These are phyloP conservation scores for Troides oblongomaculatus DNA, from an alignment of 2,888 invertebrate genomes.

Conservation along the genomic window DNA sequence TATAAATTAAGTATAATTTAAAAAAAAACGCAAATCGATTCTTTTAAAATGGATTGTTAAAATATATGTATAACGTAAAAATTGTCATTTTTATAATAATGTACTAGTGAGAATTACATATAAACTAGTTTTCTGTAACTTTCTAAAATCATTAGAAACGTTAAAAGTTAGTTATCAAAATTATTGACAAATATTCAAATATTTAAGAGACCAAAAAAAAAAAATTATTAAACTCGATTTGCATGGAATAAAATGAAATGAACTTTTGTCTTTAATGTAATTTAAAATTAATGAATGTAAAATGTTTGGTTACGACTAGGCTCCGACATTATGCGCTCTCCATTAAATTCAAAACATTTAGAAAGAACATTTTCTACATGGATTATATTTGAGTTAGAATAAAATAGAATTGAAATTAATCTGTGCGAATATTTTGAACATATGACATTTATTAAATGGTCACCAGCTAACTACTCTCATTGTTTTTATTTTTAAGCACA, in stretches of 20 bases:
- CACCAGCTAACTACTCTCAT: too few relatives aligned
- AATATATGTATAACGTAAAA: neutral
- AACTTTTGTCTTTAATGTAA: neutral
- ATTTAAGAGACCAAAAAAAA: too few relatives aligned
- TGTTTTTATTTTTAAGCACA: neutral
- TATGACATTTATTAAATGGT: too few relatives aligned
- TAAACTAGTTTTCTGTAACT: neutral
- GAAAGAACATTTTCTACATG: neutral
- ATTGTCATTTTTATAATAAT: neutral
- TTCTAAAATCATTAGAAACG: neutral
- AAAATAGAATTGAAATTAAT: too few relatives aligned
- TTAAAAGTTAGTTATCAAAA: neutral
- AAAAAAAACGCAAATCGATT: neutral
- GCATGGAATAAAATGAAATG: too few relatives aligned
- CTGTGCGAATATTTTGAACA: too few relatives aligned
- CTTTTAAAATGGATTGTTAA: neutral
- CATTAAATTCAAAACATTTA: neutral
- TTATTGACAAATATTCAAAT: too few relatives aligned
- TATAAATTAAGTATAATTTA: constrained; percentile 22
- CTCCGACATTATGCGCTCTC: neutral
- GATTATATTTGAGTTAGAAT: too few relatives aligned
- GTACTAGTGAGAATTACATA: neutral
- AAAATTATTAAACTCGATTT: too few relatives aligned
- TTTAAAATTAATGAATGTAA: neutral
- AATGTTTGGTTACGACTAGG: constrained; percentile 1